phyloP scores from a whole-genome alignment of 23 tunicate genomes.

The Aplidium turbinatum region DNA sequence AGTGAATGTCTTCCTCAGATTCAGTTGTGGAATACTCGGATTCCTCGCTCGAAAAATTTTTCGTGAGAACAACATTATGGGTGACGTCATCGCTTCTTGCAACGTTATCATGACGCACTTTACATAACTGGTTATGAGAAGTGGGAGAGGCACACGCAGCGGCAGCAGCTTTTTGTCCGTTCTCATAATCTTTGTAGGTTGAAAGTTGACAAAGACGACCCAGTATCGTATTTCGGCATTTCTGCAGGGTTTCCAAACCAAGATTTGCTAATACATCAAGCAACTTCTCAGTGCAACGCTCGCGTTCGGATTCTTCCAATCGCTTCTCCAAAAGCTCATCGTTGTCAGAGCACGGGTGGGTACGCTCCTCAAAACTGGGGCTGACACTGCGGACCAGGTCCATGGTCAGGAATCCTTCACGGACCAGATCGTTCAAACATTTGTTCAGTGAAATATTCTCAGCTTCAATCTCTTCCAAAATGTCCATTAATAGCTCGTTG shows the following conservation, averaged over 20 bases:
- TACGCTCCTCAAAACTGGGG: conserved; percentile 4
- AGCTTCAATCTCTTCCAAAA: conserved; percentile 68
- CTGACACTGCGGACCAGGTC: conserved; percentile 32
- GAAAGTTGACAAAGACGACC: conserved; percentile 68
- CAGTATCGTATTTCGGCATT: conserved; percentile 48
- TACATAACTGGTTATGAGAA: background rate
- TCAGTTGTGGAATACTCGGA: conserved; percentile 31
- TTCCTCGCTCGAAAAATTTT: conserved; percentile 28
- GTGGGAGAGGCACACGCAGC: conserved; percentile 14
- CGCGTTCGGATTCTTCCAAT: background rate
- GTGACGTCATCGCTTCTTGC: background rate
- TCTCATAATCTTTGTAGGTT: conserved; percentile 56
- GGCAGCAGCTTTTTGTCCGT: conserved; percentile 64
- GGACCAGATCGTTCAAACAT: conserved; percentile 45
- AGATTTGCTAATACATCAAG: conserved; percentile 61
- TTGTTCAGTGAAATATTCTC: conserved; percentile 54
- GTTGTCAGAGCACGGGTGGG: background rate
- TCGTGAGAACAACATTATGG: background rate
- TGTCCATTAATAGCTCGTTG: conserved; percentile 72
- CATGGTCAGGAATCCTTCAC: conserved; percentile 22
- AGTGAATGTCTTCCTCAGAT: conserved; percentile 43
- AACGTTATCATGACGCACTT: background rate
- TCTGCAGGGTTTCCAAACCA: conserved; percentile 21
- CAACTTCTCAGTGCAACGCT: conserved; percentile 39
- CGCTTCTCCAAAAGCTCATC: conserved; percentile 5